phyloP scores from a whole-genome alignment of 2,113 vertebrate species.

The Herpetotheres cachinnans region DNA sequence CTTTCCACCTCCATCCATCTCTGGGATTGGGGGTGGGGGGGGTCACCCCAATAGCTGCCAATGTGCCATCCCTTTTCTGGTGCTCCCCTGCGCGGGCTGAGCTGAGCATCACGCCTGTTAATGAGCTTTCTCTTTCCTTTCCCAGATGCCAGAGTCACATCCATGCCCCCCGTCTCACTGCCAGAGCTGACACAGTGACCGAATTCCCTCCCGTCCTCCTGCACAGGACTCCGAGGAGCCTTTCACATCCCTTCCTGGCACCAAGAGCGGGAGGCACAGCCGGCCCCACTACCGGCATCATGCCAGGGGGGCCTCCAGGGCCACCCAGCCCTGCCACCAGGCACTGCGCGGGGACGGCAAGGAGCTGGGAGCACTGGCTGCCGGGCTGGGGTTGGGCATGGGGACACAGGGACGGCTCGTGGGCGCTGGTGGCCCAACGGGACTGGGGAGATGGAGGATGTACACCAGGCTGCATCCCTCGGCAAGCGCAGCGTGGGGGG shows the following conservation, averaged over 20 bases:
- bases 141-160: constrained; percentile 25
- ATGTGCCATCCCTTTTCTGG: no score
- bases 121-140: not conserved
- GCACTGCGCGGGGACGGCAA: accelerated
- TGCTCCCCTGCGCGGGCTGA: not conserved
- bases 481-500: not conserved
- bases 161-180: not conserved
- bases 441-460: not conserved
- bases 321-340: not conserved
- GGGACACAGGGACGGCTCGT: accelerated
- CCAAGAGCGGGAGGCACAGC: not conserved
- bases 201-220: not conserved
- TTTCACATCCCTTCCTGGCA: not conserved
- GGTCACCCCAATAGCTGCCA: not conserved
- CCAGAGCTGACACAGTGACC: not conserved
- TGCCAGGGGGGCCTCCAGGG: not conserved
- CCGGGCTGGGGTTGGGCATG: accelerated
- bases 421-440: not conserved
- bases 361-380: not conserved
- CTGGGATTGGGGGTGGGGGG: not conserved
- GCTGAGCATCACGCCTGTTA: not conserved
- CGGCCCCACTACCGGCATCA: accelerated
- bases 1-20: not conserved
- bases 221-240: not conserved
- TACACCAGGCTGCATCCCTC: not conserved